Evolutionary conservation across 1,140 invertebrate species (phyloP), one percentile per base, ranked within the genome.

Genomic region (Harlomillsia oculata): DNA sequence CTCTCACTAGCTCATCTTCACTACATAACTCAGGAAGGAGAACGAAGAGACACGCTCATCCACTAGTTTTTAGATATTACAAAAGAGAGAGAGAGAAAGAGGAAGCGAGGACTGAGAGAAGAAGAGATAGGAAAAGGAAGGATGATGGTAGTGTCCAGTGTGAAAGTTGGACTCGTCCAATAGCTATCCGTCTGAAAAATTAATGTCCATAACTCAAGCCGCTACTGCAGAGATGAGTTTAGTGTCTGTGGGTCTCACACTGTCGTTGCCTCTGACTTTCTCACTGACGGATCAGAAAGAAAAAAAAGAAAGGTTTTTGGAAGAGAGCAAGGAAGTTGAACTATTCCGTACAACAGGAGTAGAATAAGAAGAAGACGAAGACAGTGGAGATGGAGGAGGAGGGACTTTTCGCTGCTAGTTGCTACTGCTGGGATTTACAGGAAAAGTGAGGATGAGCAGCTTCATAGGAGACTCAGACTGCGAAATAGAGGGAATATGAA

Each of bases 141-240:
- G n/a, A n/a, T n/a, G n/a, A n/a, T n/a, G n/a, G 16, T 40, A 6
- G 18, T 23, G 48, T 26, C 32, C 48, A 37, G 41, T 41, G 30
- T 52, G 23, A 16, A 44, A 50, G 50, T 21, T 29, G 32, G 50
- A n/a, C n/a, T n/a, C n/a, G n/a, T n/a, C n/a, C n/a, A n/a, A n/a
- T n/a, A n/a, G n/a, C n/a, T n/a, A n/a, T n/a, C 37, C 51, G 56
- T 58, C 61, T 63, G 57, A 63, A 63, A 63, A 63, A 63, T 63
- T 63, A 63, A 63, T 63, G 62, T 53, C 57, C 62, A 63, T 60
- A 63, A 60, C 53, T 63, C 57, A 63, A n/a, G n/a, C n/a, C n/a
- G n/a, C n/a, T n/a, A n/a, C n/a, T n/a, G n/a, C 56, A 30, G 48
- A 59, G 56, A 59, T 59, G 61, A 63, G 56, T 41, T 59, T 50